Percentiles rank a stretch among this genome's conserved stretches.
phyloP scores from a whole-genome alignment of 2,888 invertebrate genomes.

The Tenthredo scrophulariae region DNA sequence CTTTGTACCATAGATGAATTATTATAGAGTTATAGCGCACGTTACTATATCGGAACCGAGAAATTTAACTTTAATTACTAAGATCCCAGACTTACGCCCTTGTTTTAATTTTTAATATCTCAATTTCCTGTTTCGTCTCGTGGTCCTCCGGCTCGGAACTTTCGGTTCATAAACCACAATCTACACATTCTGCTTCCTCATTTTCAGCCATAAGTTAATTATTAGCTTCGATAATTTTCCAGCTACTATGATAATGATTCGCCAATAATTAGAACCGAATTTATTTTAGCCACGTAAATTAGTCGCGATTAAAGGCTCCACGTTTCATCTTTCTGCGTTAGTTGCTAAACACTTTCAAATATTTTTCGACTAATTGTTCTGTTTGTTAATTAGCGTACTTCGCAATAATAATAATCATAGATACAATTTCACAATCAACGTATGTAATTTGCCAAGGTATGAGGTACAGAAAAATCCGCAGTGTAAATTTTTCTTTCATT shows the following conservation, averaged over 20 bases:
- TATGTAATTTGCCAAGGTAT: neutral
- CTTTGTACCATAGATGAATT: neutral
- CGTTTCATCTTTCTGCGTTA: neutral
- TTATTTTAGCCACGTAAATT: neutral
- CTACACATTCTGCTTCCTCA: neutral
- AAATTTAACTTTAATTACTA: conserved; percentile 24
- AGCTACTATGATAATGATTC: neutral
- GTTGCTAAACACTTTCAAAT: neutral
- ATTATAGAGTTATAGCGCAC: neutral
- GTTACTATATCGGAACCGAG: conserved; percentile 8
- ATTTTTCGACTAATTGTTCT: neutral
- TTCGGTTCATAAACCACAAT: neutral
- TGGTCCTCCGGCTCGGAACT: neutral
- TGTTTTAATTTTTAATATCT: conserved; percentile 32
- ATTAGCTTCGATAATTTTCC: conserved; percentile 15
- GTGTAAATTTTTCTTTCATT: neutral
- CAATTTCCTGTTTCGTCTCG: conserved; percentile 1
- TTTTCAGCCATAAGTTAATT: neutral
- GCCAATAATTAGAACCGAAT: neutral
- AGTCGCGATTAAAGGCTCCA: neutral
- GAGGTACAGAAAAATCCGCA: neutral
- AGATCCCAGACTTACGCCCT: conserved; percentile 13
- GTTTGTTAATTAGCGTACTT: neutral
- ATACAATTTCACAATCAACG: neutral
- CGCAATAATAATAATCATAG: conserved; percentile 17